These are phyloP conservation scores for Caenorhabditis brenneri DNA, from an alignment of 1,140 invertebrate genomes.

Conservation along the genomic window DNA sequence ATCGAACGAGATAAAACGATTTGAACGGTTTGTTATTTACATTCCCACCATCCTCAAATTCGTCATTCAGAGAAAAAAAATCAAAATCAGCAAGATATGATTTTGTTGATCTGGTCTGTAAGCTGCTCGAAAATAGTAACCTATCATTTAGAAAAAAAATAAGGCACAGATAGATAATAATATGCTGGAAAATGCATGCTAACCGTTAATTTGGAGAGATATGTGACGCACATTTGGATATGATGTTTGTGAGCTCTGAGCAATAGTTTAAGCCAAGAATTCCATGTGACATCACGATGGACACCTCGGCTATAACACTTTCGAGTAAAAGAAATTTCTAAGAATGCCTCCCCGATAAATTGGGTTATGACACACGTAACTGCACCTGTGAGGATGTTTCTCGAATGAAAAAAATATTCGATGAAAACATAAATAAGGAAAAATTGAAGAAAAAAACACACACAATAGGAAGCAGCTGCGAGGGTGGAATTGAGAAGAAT, in stretches of 20 bases:
- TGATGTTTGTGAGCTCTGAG: background rate
- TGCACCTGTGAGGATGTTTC: background rate
- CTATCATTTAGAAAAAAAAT: no score
- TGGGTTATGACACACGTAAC: background rate
- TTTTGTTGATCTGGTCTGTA: no score
- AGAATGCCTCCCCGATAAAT: background rate
- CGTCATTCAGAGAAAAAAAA: background rate
- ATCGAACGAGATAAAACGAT: no score
- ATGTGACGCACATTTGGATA: background rate
- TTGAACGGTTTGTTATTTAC: slow-evolving; percentile 25
- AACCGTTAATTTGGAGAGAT: no score
- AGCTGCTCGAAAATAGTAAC: no score
- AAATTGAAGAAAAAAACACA: background rate
- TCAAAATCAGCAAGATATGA: no score
- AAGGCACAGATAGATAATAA: no score
- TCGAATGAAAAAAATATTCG: background rate
- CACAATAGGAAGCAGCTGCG: background rate
- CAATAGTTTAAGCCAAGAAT: no score
- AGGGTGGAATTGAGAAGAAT: background rate
- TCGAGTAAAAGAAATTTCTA: background rate
- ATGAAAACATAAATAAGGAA: background rate
- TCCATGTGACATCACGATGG: no score
- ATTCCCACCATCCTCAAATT: background rate
- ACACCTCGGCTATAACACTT: no score
- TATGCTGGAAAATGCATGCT: no score